phyloP scores from a whole-genome alignment of 2,888 invertebrate genomes.

The Rhagonycha fulva region DNA sequence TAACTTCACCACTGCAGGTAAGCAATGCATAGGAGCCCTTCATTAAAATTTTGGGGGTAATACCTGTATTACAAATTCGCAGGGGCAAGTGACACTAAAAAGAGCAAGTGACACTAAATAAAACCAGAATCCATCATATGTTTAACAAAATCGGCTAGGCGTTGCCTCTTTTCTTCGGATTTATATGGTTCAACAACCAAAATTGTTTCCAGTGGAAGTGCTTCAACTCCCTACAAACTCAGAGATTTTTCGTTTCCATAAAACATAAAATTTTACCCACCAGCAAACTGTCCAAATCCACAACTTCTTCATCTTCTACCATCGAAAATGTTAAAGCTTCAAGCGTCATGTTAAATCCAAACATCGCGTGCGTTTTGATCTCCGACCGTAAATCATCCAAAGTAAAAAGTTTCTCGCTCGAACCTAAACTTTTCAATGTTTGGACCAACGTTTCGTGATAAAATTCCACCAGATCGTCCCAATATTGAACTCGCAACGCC shows the following conservation, averaged over 20 bases:
- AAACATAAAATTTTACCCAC: constrained; percentile 42
- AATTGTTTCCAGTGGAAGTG: constrained; percentile 64
- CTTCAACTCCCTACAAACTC: constrained; percentile 57
- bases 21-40: too few relatives aligned
- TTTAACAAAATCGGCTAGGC: constrained; percentile 67
- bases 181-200: constrained; percentile 67
- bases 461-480: constrained; percentile 61
- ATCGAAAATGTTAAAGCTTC: constrained; percentile 64
- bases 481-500: constrained; percentile 61
- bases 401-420: constrained; percentile 62
- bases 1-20: too few relatives aligned
- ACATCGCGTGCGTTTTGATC: constrained; percentile 60
- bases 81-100: too few relatives aligned
- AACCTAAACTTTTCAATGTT: constrained; percentile 63
- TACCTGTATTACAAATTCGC: too few relatives aligned
- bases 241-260: neutral
- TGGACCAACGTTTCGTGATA: constrained; percentile 63
- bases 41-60: too few relatives aligned
- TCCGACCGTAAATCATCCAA: constrained; percentile 59
- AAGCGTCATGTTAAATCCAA: constrained; percentile 64
- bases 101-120: too few relatives aligned
- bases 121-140: constrained; percentile 61
- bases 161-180: constrained; percentile 61
- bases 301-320: constrained; percentile 61
- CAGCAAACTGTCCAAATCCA: constrained; percentile 61